phyloP scores from a whole-genome alignment of 2,113 vertebrate genomes.

The Talpa occidentalis region DNA sequence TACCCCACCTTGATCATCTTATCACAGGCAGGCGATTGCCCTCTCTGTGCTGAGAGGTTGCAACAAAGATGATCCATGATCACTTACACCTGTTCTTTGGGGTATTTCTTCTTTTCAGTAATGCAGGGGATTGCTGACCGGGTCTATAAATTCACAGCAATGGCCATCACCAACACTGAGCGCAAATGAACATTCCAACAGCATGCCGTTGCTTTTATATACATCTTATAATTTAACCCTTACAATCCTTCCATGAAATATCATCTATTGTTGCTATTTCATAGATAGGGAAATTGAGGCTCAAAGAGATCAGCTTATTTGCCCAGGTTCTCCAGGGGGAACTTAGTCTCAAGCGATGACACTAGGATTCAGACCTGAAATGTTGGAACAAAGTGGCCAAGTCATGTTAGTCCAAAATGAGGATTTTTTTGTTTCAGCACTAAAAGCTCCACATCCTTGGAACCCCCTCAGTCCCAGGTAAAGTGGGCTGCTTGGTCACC shows the following conservation, averaged over 20 bases:
- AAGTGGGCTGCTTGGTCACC: neutral
- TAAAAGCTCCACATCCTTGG: neutral
- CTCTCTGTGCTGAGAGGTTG: neutral
- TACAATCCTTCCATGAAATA: neutral
- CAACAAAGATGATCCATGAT: neutral
- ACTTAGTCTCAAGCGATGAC: neutral
- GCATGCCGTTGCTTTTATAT: fast-evolving
- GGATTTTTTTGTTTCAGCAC: neutral
- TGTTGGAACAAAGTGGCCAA: fast-evolving
- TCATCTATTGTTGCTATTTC: neutral
- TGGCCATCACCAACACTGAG: neutral
- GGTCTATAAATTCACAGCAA: neutral
- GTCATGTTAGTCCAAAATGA: neutral
- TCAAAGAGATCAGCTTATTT: neutral
- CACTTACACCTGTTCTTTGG: neutral
- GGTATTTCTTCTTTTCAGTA: neutral
- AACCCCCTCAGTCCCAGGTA: neutral
- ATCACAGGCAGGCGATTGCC: neutral
- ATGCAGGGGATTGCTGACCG: neutral
- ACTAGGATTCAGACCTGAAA: neutral
- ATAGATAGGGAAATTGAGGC: neutral
- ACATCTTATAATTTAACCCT: neutral
- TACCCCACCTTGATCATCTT: neutral
- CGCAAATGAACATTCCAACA: neutral
- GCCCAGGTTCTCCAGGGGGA: neutral